Evolutionary conservation across 1,140 invertebrate genomes (phyloP).

Genomic region (Pachypeltis micranthus): DNA sequence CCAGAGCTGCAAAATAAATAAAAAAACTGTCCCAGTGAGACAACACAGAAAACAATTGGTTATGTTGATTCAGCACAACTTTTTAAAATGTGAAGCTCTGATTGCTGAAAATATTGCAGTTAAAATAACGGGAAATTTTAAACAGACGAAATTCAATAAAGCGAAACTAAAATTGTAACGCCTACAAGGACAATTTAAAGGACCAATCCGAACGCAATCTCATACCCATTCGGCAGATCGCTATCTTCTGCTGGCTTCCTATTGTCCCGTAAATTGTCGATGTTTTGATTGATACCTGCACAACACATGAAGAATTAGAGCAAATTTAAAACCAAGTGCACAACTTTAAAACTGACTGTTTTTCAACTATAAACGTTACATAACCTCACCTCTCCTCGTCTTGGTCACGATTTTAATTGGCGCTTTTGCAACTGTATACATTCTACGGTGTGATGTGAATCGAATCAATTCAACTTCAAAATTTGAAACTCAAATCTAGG

Average conservation of each 20-base stretch:
- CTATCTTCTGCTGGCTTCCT: conserved; percentile 33
- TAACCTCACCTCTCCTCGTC: conserved; percentile 57
- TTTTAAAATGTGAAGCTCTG: too few species aligned
- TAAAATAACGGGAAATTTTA: too few species aligned
- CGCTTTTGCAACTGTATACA: conserved; percentile 75
- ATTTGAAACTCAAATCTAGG: too few species aligned
- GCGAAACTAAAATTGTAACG: neutral
- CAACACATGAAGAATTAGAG: conserved; percentile 1
- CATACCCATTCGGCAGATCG: conserved; percentile 41
- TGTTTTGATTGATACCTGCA: conserved; percentile 51
- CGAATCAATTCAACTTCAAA: too few species aligned
- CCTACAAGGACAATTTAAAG: neutral
- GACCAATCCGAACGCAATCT: neutral
- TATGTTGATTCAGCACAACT: too few species aligned
- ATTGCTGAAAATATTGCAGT: too few species aligned
- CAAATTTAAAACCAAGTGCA: neutral
- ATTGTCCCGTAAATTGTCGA: conserved; percentile 49
- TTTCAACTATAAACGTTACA: neutral
- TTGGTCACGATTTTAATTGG: conserved; percentile 76
- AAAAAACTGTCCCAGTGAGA: too few species aligned
- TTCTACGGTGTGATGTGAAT: too few species aligned
- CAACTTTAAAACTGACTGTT: neutral
- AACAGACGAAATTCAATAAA: too few species aligned
- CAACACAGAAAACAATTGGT: too few species aligned
- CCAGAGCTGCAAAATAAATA: too few species aligned